Base-by-base conservation (phyloP, 2,888 invertebrate genomes). In the Rhorus exstirpatorius region DNA sequence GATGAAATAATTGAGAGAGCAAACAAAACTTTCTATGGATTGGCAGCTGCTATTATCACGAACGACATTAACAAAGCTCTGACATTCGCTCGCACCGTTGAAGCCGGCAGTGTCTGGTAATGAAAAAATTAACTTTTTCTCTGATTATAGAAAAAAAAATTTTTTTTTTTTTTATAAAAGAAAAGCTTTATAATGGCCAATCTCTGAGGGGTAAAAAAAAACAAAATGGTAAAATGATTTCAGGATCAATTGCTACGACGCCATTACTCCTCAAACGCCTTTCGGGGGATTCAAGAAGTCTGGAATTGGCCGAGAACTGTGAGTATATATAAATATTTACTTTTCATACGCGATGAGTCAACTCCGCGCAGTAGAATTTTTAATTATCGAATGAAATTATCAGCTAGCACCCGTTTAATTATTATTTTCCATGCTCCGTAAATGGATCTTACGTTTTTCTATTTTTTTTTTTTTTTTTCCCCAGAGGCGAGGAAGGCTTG, bases 201-300 rank as follows among this genome's bases (percentile, higher is more conserved):
- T 14, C 3, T 12, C n/a, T 1, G 19, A 2, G 8, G 1, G 4
- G 21, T 10, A 35, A n/a, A n/a, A 14, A 35, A 17, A 31, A 3
- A 8, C 7, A 19, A 51, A n/a, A 8, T 8, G 19, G 17, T 17
- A 6, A 3, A 21, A 38, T 3, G 0, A 14, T 53, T 77, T 92
- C 51, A 96, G 96, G 97, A 94, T 97, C 3, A 97, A 97, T 92
- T 95, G 96, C 65, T 97, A 96, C 88, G 95, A 96, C 88, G 94
- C 95, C 65, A 94, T 96, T 1, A 92, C 94, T 10, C 94, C 96
- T 0, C 97, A 98, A 91, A 96, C 97, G 51, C 98, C 98, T 12
- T 98, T 98, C 91, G 98, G 98, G 71, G 98, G 98, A 51, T 98
- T 95, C 93, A 98, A 97, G 91, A 95, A 96, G 88, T 97, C 97